Evolutionary conservation across 2,113 vertebrate species (phyloP).

Genomic region (Centrocercus urophasianus): DNA sequence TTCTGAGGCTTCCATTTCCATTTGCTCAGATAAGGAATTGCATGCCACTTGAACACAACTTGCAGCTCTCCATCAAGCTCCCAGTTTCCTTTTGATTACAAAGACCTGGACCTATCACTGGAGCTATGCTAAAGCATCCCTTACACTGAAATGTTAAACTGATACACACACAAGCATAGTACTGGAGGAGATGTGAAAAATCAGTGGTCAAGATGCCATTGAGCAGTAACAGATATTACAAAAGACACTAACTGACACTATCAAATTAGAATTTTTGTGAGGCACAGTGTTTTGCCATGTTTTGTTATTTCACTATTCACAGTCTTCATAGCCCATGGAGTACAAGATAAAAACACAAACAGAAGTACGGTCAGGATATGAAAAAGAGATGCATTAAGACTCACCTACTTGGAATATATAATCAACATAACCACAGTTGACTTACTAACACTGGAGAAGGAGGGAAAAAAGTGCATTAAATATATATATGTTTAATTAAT

Average conservation of each 20-base stretch:
- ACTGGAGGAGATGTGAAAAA: neutral
- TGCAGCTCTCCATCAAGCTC: neutral
- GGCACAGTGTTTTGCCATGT: neutral
- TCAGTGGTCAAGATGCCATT: neutral
- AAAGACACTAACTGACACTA: neutral
- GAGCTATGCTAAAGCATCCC: neutral
- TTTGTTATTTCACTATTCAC: neutral
- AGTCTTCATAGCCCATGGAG: neutral
- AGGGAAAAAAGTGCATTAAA: neutral
- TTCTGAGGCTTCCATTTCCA: neutral
- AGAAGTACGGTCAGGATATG: neutral
- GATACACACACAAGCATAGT: neutral
- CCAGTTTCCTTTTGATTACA: neutral
- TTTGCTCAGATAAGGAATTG: neutral
- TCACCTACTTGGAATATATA: neutral
- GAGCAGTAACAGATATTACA: neutral
- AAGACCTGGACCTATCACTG: neutral
- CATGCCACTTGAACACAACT: neutral
- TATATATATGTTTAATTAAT: neutral
- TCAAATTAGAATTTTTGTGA: neutral
- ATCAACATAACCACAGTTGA: neutral
- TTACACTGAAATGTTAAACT: neutral
- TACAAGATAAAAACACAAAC: neutral
- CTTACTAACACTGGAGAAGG: neutral
- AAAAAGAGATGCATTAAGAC: neutral